A percentile compares a stretch with the other conserved stretches of the same genome.
Evolutionary conservation across 2,113 vertebrate genomes (phyloP).

Genomic region (Nothoprocta pentlandii): DNA sequence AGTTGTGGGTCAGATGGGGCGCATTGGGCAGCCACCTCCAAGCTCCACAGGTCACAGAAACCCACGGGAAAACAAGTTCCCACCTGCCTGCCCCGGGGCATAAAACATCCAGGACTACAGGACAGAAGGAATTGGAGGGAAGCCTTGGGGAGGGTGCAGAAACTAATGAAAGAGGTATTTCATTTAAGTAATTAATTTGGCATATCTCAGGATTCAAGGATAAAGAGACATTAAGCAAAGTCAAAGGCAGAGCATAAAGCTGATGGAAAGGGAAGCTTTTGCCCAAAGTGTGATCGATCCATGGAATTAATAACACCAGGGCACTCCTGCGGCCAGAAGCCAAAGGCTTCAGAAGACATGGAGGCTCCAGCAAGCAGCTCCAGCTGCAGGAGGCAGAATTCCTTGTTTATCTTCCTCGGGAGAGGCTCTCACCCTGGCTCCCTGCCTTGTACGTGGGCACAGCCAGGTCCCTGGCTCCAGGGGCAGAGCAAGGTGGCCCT

Average conservation of each 20-base stretch:
- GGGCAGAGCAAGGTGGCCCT: not conserved
- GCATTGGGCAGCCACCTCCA: not conserved
- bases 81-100: not conserved
- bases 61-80: not conserved
- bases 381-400: not conserved
- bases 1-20: not conserved
- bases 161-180: not conserved
- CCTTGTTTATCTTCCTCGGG: too few species aligned
- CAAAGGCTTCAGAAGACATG: not conserved
- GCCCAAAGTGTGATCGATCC: not conserved
- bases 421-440: not conserved
- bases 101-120: not conserved
- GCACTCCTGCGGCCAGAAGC: not conserved
- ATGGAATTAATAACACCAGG: not conserved
- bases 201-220: not conserved
- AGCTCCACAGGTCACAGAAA: not conserved
- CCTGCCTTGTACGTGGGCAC: not conserved
- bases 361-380: not conserved
- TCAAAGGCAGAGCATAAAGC: conserved; percentile 4
- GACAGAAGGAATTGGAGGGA: not conserved
- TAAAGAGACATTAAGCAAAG: not conserved
- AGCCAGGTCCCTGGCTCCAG: accelerated
- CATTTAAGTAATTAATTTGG: not conserved
- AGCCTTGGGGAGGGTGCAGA: not conserved
- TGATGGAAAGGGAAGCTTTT: conserved; percentile 29